Evolutionary conservation across 2,113 vertebrate genomes (phyloP), one percentile per base, ranked within the genome.

Genomic region (Eudyptes chrysolophus): DNA sequence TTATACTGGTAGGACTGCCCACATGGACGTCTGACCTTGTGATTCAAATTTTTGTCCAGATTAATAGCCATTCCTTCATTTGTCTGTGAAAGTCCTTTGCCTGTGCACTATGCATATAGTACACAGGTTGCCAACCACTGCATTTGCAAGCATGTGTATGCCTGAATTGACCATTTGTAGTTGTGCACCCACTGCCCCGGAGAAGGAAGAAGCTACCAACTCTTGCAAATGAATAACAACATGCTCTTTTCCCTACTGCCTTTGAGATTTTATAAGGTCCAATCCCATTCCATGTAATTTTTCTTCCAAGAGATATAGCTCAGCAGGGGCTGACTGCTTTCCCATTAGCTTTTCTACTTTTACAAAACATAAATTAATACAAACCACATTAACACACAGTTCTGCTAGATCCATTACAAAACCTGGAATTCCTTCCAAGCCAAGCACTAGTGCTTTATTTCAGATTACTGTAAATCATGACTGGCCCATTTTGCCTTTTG

Each of bases 221-320:
- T 27, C 49, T n/a, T 74, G 30, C 34, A 79, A 77, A 38, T 11
- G 3, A 84, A 34, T 40, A 89, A 19, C 19, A 75, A 8, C 20
- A 13, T 1, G 1, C 9, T 72, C 48, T 72, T 78, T 51, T 46
- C 40, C 38, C 62, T 27, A 13, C 17, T 72, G 36, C 27, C 7
- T 94, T 95, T 90, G 81, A 74, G 57, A 95, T 75, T 74, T 93
- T 92, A 86, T 72, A 77, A 78, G 5, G 34, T 60, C 36, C 36
- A 55, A 21, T 54, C 60, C 44, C n/a, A 38, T 44, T 38, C 30
- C 48, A 51, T 76, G 74, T 86, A 89, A 87, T 83, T 89, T 78
- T 97, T 94, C 52, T 96, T 96, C 78, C 19, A 61, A 86, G 95
- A 94, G 78, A n/a, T 94, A 57, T n/a, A 89, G 46, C 29, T 95